These are phyloP conservation scores for Gadus macrocephalus DNA, from an alignment of 2,113 vertebrate species.

Conservation along the genomic window DNA sequence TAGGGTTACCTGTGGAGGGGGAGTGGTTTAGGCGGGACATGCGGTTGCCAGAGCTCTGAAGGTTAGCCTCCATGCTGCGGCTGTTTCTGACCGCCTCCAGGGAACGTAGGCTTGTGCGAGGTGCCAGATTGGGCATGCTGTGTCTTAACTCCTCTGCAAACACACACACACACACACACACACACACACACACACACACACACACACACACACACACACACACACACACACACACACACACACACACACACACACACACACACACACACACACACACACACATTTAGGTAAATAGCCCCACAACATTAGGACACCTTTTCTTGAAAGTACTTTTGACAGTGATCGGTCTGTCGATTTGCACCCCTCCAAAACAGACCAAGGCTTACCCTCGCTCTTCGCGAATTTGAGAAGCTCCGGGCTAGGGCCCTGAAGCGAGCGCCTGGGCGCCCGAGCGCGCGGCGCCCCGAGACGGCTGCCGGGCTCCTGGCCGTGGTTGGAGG, in stretches of 20 bases:
- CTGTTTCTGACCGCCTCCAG: conserved; percentile 85
- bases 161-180: conserved; percentile 51
- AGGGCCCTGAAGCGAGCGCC: conserved; percentile 74
- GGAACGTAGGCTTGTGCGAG: conserved; percentile 80
- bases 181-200: conserved; percentile 31
- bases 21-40: conserved; percentile 82
- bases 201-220: conserved; percentile 23
- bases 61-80: conserved; percentile 87
- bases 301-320: conserved; percentile 4
- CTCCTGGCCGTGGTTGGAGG: conserved; percentile 66
- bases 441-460: conserved; percentile 72
- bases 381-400: conserved; percentile 78
- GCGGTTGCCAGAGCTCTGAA: conserved; percentile 84
- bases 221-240: conserved; percentile 23
- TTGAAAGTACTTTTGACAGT: neutral
- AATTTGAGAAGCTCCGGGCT: conserved; percentile 81
- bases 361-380: neutral
- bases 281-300: conserved; percentile 3
- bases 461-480: conserved; percentile 51
- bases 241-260: conserved; percentile 40
- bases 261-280: conserved; percentile 36
- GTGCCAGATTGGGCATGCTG: conserved; percentile 90
- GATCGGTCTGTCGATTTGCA: neutral
- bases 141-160: conserved; percentile 86
- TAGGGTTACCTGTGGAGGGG: conserved; percentile 75